Conservation (phyloP, 2,113 vertebrate species). For the Myrmecophaga tridactyla region DNA sequence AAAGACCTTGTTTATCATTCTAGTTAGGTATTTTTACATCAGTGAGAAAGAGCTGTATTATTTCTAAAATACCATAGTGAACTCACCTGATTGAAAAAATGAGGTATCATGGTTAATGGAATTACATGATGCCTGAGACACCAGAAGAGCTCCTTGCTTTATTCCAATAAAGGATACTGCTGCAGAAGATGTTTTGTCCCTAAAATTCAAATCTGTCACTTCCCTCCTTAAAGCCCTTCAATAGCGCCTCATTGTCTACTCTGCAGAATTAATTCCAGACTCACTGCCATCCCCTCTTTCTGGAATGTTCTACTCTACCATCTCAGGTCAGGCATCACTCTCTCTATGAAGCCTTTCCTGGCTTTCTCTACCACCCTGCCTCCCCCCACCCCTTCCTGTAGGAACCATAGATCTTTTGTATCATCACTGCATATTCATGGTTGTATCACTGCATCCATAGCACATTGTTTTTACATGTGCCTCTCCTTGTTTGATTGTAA, state of each 20-base stretch:
- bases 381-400: not conserved
- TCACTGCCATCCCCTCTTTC: not conserved
- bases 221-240: not conserved
- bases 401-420: not conserved
- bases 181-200: not conserved
- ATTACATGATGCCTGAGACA: not conserved
- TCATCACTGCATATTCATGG: not conserved
- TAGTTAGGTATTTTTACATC: not conserved
- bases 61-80: slow-evolving; percentile 37
- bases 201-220: not conserved
- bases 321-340: not conserved
- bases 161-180: not conserved
- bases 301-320: not conserved
- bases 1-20: not conserved
- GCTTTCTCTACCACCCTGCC: not conserved
- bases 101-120: not conserved
- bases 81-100: not conserved
- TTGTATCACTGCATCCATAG: not conserved
- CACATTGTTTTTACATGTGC: not conserved
- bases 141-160: not conserved
- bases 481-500: not conserved
- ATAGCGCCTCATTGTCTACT: not conserved
- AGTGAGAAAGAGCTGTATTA: slow-evolving; percentile 24
- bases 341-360: not conserved
- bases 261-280: not conserved